A percentile compares a stretch with the other conserved stretches of the same genome.
phyloP scores from a whole-genome alignment of 92 coral and sea anemone species.

The Ricordea florida region DNA sequence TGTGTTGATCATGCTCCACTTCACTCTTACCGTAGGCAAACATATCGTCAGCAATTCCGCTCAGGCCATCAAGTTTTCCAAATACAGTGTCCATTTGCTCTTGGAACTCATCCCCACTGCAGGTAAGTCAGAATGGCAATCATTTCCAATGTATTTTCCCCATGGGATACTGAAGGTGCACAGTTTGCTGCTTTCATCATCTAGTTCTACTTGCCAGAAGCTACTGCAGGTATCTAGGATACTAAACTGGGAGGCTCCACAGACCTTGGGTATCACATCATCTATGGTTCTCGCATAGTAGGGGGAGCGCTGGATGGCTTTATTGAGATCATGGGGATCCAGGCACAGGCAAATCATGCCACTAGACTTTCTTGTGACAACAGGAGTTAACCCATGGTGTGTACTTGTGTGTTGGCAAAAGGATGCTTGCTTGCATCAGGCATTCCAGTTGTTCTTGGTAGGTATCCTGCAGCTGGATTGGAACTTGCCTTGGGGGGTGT shows the following conservation, averaged over 20 bases:
- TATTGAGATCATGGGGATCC: constrained; percentile 61
- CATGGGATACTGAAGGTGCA: constrained; percentile 68
- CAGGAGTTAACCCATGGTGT: constrained; percentile 64
- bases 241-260: constrained; percentile 56
- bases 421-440: constrained; percentile 34
- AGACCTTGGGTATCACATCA: constrained; percentile 58
- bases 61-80: too few species aligned
- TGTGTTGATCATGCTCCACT: too few species aligned
- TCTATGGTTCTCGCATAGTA: constrained; percentile 29
- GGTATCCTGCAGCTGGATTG: constrained; percentile 55
- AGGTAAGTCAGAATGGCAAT: too few species aligned
- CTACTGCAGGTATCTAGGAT: constrained; percentile 66
- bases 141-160: constrained; percentile 67
- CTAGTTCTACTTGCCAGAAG: constrained; percentile 48
- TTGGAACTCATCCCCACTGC: too few species aligned
- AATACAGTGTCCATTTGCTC: too few species aligned
- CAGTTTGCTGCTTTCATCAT: constrained; percentile 54
- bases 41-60: too few species aligned
- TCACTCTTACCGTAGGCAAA: too few species aligned
- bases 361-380: constrained; percentile 38
- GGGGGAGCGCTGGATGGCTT: constrained; percentile 37
- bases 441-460: constrained; percentile 41
- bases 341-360: constrained; percentile 61
- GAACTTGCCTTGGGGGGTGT: constrained; percentile 61
- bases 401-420: constrained; percentile 36